Conservation (phyloP, 2,113 vertebrate species). For the Ovibos moschatus region DNA sequence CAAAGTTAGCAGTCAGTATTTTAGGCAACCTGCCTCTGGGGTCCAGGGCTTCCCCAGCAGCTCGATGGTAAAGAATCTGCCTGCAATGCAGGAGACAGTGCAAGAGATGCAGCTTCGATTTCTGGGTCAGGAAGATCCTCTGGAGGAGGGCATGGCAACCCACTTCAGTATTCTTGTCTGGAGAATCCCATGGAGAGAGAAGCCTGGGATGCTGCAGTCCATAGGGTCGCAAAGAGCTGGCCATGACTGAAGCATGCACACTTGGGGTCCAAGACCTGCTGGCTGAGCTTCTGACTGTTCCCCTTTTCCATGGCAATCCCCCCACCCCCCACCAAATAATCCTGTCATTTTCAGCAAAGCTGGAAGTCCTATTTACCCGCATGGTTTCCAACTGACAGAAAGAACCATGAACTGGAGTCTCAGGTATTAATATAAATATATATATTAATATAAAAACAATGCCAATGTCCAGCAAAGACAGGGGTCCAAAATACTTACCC, state of each 20-base stretch:
- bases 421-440: background rate
- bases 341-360: background rate
- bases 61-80: background rate
- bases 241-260: background rate
- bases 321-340: background rate
- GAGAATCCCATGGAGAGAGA: background rate
- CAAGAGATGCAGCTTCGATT: background rate
- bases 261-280: background rate
- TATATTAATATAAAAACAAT: background rate
- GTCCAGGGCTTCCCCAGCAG: background rate
- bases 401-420: background rate
- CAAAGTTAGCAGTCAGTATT: background rate
- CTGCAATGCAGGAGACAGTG: background rate
- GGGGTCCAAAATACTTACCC: constrained; percentile 65
- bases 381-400: constrained; percentile 28
- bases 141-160: background rate
- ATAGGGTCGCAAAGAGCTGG: background rate
- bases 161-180: background rate
- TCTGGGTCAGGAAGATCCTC: background rate
- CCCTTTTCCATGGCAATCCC: background rate
- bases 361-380: background rate
- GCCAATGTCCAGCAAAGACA: background rate
- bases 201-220: background rate
- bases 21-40: background rate
- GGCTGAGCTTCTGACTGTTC: background rate